Base-by-base conservation (phyloP, 2,797 vertebrate species). In the Micrastur ruficollis region DNA sequence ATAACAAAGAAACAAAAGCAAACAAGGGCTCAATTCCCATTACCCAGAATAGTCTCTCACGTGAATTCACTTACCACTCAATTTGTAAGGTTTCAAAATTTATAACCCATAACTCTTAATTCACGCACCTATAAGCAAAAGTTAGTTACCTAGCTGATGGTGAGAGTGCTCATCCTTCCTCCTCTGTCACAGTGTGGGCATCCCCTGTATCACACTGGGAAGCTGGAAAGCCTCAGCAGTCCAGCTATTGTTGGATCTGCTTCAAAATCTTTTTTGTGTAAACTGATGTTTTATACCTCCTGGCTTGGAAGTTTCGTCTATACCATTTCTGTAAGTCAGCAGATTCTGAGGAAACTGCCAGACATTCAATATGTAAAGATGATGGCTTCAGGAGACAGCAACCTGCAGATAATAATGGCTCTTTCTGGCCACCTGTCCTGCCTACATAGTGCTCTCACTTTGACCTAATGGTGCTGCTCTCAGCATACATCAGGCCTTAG, bases 111-210 rank as follows among this genome's bases (percentile, higher is more conserved):
- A 91, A 42, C 25, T 89, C 68, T 59, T 70, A 86, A 55, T 74
- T 84, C 38, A 16, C 40, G 6, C 14, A 44, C 0, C 5, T 82
- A 7, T 76, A 31, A 76, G 25, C 38, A 89, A 74, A 89, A 82
- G 34, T 7, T 22, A 61, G 40, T 50, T 72, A 67, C 29, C 9
- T 58, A 59, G 22, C 34, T 0, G 1, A 36, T 1, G 3, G 7
- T 50, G 29, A 79, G 61, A 53, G 40, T 38, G 44, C 26, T 90
- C 44, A 63, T 76, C 72, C 58, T 63, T 67, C 12, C 23, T 85
- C 5, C 44, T 71, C 62, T 12, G 1, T 86, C 31, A 44, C 0
- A 0, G 20, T 65, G 27, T 2, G 3, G 19, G 27, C 4, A 3
- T 47, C 5, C 34, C 20, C 13, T 53, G 8, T 65, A 40, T 80